phyloP scores from a whole-genome alignment of 2,888 invertebrate species.

The Watsonalla binaria region DNA sequence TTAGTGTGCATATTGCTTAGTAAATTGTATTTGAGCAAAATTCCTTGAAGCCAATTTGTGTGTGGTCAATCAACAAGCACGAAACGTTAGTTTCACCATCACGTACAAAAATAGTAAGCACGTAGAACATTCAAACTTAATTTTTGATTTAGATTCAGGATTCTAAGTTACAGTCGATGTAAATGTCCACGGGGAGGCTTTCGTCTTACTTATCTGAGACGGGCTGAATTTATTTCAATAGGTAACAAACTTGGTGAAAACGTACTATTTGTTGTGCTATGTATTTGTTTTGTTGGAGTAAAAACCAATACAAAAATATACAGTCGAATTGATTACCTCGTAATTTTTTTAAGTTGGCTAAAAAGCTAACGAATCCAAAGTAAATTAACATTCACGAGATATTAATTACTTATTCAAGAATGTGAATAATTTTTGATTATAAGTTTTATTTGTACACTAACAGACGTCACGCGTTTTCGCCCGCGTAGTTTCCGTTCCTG shows the following conservation, averaged over 20 bases:
- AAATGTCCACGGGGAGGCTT: neutral
- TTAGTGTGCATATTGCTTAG: neutral
- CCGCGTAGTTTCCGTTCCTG: no score
- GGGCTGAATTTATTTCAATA: neutral
- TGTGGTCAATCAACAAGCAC: neutral
- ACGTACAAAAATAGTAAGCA: neutral
- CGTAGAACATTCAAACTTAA: neutral
- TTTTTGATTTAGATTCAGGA: constrained; percentile 3
- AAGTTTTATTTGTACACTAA: no score
- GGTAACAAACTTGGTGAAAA: neutral
- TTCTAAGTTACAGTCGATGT: constrained; percentile 1
- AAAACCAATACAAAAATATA: no score
- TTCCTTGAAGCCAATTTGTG: neutral
- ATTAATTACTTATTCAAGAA: no score
- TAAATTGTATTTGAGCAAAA: neutral
- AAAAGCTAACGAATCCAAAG: no score
- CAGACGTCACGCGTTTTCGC: no score
- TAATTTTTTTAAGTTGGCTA: no score
- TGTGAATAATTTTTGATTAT: no score
- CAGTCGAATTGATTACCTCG: no score
- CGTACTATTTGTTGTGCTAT: neutral
- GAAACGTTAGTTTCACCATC: neutral
- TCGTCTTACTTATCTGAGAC: neutral
- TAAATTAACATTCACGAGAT: no score
- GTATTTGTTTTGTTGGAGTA: neutral